Base-by-base conservation (phyloP, 2,888 invertebrate species). In the Orgyia antiqua region DNA sequence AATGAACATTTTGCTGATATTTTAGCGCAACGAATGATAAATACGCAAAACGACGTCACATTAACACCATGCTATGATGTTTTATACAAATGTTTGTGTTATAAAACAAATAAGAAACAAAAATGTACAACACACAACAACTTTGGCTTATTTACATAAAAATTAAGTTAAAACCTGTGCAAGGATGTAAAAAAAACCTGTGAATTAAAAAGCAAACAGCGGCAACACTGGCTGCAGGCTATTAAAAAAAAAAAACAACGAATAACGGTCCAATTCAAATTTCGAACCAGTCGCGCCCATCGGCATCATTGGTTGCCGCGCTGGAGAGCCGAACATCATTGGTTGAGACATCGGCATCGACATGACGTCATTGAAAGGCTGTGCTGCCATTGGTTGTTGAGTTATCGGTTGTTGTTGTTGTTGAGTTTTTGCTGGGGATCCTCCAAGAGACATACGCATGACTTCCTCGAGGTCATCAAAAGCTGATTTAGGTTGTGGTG, bases 401-500 rank as follows among this genome's bases (percentile, higher is more conserved):
- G 76, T 74, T 51, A 76, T 68, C 19, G 77, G 74, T 42, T 68
- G 71, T 31, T 54, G 54, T 20, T 77, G 74, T 42, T 68, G 71
- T 31, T 54, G 54, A 50, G 58, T 46, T 36, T 76, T 77, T 31
- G 82, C 78, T 28, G 90, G 90, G 31, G 90, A 90, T 36, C 90
- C 89, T 28, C 91, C 91, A 57, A 92, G 87, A 28, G 90, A 90
- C 87, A 90, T 89, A 36, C 90, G 84, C 79, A 92, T 91, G 33
- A 88, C 90, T 59, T 91, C 90, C 59, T 91, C 91, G 45, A 92
- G 87, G 56, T 91, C 91, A 60, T 91, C 91, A 68, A 91, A 89
- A 18, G 91, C 91, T 50, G 89, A 90, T 58, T 90, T 91, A 31
- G 84, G 83, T 39, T 79, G 75, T 29, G 71, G 68, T 40, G 76